phyloP scores from a whole-genome alignment of 2,888 invertebrate genomes.

The Phalera bucephala region DNA sequence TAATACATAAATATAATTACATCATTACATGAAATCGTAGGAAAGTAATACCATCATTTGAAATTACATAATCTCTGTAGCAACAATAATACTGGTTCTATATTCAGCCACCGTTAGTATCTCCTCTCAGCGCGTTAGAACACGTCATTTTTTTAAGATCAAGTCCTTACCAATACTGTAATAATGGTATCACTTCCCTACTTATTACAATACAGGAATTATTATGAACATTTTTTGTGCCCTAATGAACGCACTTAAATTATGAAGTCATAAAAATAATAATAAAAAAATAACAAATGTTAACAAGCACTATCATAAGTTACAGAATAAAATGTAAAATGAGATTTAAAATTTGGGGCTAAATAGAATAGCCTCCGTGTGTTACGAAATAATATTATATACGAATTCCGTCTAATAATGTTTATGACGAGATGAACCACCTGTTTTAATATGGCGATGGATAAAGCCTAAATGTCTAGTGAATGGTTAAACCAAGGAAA shows the following conservation, averaged over 20 bases:
- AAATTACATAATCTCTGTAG: background rate
- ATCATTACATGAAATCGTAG: constrained; percentile 35
- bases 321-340: constrained; percentile 12
- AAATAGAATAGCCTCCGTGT: constrained; percentile 23
- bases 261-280: constrained; percentile 24
- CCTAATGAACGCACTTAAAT: constrained; percentile 43
- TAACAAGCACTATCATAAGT: constrained; percentile 45
- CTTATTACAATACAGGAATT: constrained; percentile 26
- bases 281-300: constrained; percentile 46
- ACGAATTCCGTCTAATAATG: constrained; percentile 4
- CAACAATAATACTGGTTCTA: constrained; percentile 20
- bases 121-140: too few species aligned
- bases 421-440: too few species aligned
- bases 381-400: constrained; percentile 14
- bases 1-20: constrained; percentile 33
- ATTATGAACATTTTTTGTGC: constrained; percentile 43
- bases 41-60: constrained; percentile 34
- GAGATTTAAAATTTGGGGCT: constrained; percentile 26
- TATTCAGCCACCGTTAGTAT: constrained; percentile 2
- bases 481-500: too few species aligned
- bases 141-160: too few species aligned
- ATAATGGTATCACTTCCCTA: constrained; percentile 29
- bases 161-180: constrained; percentile 7
- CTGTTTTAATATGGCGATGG: too few species aligned
- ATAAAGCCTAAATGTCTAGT: too few species aligned